A percentile compares a stretch with the other conserved stretches of the same genome.
Conservation (phyloP, 2,113 vertebrate genomes). For the Erinaceus europaeus region DNA sequence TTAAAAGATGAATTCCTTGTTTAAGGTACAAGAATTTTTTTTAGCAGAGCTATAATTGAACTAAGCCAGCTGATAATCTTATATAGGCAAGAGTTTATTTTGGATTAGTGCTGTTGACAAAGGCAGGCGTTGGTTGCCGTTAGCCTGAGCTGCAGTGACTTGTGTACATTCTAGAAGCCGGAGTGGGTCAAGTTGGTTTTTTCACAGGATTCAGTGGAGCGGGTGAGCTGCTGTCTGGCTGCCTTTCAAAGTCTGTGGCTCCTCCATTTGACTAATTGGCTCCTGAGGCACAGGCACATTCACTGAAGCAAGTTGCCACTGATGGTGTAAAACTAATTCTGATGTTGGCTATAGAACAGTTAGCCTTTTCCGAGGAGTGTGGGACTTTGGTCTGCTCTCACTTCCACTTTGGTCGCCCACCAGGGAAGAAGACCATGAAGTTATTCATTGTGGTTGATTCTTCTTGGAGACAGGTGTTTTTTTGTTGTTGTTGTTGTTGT, state of each 20-base stretch:
- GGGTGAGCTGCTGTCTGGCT: no score
- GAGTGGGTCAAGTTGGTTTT: neutral
- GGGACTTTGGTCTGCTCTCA: no score
- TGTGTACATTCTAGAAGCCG: neutral
- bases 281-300: neutral
- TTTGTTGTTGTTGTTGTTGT: no score
- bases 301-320: neutral
- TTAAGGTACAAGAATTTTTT: neutral
- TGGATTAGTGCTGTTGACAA: neutral
- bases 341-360: no score
- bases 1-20: neutral
- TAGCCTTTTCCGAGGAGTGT: no score
- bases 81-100: neutral
- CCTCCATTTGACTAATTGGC: neutral
- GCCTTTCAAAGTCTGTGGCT: no score
- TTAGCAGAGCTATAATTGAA: neutral
- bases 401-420: neutral
- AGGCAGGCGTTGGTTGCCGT: neutral
- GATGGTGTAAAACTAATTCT: no score
- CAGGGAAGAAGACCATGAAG: neutral
- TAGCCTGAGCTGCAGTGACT: neutral
- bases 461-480: neutral
- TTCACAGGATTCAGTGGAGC: neutral
- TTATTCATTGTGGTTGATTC: neutral
- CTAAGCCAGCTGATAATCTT: neutral